A percentile compares a stretch with the other conserved stretches of the same genome.
Conservation (phyloP, 2,888 invertebrate genomes). For the Eilema sororculum region DNA sequence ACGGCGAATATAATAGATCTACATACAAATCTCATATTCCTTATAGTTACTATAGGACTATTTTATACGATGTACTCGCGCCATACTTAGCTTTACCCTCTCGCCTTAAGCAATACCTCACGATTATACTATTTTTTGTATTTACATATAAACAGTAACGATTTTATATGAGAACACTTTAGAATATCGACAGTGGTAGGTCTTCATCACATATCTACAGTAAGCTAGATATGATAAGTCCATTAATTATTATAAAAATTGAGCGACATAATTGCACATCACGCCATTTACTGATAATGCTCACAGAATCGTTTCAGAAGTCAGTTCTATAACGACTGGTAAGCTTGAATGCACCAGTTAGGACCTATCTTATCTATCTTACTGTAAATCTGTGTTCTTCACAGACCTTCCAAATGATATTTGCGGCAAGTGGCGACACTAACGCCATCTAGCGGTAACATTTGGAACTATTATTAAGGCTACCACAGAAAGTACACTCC, state of each 20-base stretch:
- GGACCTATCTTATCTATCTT: no score
- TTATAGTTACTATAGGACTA: conserved; percentile 49
- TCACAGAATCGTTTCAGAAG: no score
- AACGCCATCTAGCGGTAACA: not conserved
- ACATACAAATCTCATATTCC: conserved; percentile 54
- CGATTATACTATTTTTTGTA: conserved; percentile 39
- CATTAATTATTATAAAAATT: no score
- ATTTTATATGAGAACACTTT: not conserved
- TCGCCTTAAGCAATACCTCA: conserved; percentile 70
- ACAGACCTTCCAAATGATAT: not conserved
- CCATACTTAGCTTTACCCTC: conserved; percentile 63
- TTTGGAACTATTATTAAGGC: not conserved
- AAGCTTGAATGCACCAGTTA: no score
- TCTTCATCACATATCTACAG: not conserved
- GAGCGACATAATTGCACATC: not conserved
- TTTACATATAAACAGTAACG: conserved; percentile 25
- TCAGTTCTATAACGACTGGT: no score
- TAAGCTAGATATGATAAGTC: not conserved
- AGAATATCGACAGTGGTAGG: not conserved
- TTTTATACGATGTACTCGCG: conserved; percentile 59
- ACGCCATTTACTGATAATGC: no score
- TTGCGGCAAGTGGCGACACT: not conserved
- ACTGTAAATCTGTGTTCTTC: not conserved
- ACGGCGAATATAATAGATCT: conserved; percentile 44
- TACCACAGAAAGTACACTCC: not conserved